Base-by-base conservation (phyloP, 2,888 invertebrate species). In the Ferrisia virgata region DNA sequence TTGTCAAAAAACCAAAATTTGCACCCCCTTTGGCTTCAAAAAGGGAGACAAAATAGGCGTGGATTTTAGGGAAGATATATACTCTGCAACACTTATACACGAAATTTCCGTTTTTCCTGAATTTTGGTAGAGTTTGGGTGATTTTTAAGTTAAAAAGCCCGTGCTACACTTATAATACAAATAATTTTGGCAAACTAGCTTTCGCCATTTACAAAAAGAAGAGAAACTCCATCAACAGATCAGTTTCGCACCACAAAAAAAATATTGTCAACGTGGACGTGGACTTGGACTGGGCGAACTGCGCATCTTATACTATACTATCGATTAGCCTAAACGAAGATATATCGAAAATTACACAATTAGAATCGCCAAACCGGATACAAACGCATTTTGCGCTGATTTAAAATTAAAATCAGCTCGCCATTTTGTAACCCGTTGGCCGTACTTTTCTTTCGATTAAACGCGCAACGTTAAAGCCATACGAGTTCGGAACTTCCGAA, bases 361-460 rank as follows among this genome's bases (percentile, higher is more conserved):
- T 64, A 64, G 28, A 64, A 64, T 64, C 28, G 3, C 64, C 64
- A 64, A 64, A 64, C 64, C 64, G 64, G 64, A 64, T 64, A 64
- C 64, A 28, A 64, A 64, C 64, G 64, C 28, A 28, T 64, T 64
- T 28, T 64, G 64, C 64, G 64, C 64, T 28, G 28, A 64, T 64
- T 64, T 64, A 64, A 64, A 64, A 28, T 64, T 64, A 64, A 64
- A 64, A 64, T 64, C 64, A 64, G 64, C 64, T 64, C 64, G 64
- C 64, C 64, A 64, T 64, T 64, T 64, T 64, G 64, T 64, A 64
- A 64, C 64, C 64, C 64, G 64, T 64, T 64, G 28, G 47, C 15
- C 47, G 47, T 47, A 47, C 6, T 3, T 13, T n/a, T 6, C 5
- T 58, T 58, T 39, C 39, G 58, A 58, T 6, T 15, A 58, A 53